Evolutionary conservation across 2,113 vertebrate genomes (phyloP), one percentile per base, ranked within the genome.

Genomic region (Ornithorhynchus anatinus): DNA sequence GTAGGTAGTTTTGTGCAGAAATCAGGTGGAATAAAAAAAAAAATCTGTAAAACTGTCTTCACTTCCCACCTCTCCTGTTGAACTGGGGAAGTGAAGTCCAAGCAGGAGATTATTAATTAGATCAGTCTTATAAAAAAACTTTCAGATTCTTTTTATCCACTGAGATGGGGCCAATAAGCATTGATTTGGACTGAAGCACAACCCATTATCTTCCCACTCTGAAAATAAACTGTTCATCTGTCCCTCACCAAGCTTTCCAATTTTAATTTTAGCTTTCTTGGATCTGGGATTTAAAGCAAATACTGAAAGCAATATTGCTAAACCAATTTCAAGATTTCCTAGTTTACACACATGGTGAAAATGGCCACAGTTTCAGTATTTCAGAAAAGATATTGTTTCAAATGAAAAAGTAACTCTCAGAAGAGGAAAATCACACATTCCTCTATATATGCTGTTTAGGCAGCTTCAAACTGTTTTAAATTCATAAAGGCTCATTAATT

Each of bases 271-370:
- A 67, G 65, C 44, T 40, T 27, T 11, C 58, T 16, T 27, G 56
- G 65, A 33, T 63, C 23, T 12, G 27, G 59, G 45, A 68, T 56
- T 73, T 65, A 84, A 72, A 85, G 42, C n/a, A 77, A 75, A 66
- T 74, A 66, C n/a, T 50, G 67, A 58, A 69, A 5, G 36, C 74
- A 68, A 47, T 69, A 45, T 59, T 74, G 59, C 75, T 69, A 75
- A 79, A 83, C 27, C 47, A 32, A 67, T 73, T 84, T 84, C 59
- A 70, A 69, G 59, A 75, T 32, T 62, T 27, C 10, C 14, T 82
- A 47, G 17, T 22, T 63, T n/a, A n/a, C 1, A 6, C 15, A 10
- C 37, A 44, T 67, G 64, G 27, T 64, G 68, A 47, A 12, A 48
- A 40, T 37, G 61, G 61, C 16, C 71, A 6, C 29, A 69, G 17